Evolutionary conservation across 2,888 invertebrate genomes (phyloP), one percentile per base, ranked within the genome.

Genomic region (Pristionchus fissidentatus): DNA sequence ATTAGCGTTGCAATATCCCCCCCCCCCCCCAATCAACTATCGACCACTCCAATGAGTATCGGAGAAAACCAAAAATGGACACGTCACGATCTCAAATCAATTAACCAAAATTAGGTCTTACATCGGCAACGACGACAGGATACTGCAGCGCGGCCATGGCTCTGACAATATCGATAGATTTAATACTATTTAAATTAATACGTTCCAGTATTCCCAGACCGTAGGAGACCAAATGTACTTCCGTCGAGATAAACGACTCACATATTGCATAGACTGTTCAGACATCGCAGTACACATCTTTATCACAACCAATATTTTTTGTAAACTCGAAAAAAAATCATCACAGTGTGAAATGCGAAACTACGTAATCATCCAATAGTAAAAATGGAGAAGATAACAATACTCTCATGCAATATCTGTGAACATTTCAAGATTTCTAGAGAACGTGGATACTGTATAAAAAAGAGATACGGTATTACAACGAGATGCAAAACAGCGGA

Each of bases 111-210:
- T 26, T 15, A 5, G 3, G 4, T 26, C 79, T 79, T 46, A 81
- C 80, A 7, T 81, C 80, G 22, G 80, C 62, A 22, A 81, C 13
- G 38, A 81, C 62, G 62, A 81, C 41, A 19, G 80, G 80, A 26
- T 81, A 81, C 80, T 81, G 80, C 22, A 81, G 80, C 22, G 80
- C 80, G 15, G 80, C 80, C 80, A 81, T 81, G 10, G 19, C 32
- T 52, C 29, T 29, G 15, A 29, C n/a, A 15, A 57, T 35, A 79
- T 52, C 38, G 79, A 26, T n/a, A 8, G 29, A 52, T 52, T 57
- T 1, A 15, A 29, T 13, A 1, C 29, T n/a, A n/a, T n/a, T n/a
- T n/a, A n/a, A n/a, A n/a, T n/a, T 49, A 13, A 49, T 75, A 22
- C 1, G 35, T 1, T 38, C 0, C 8, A 49, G 4, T 19, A 29